Evolutionary conservation across 2,888 invertebrate genomes (phyloP).

Genomic region (Antheraea yamamai): DNA sequence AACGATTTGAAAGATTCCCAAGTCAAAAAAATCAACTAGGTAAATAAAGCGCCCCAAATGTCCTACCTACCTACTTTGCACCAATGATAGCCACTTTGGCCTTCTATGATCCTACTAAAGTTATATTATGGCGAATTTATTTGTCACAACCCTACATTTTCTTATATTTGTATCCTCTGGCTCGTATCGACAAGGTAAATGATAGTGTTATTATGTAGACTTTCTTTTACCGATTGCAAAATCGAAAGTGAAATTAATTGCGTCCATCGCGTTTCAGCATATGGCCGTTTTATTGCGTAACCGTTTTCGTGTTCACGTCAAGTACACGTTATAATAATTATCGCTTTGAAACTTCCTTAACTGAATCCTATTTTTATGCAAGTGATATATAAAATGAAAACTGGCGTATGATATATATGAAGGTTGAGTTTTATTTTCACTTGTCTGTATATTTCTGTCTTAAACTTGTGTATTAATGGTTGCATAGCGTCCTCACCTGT

Average conservation of each 20-base stretch:
- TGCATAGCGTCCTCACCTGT: too few relatives aligned
- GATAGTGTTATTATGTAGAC: not conserved
- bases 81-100: not conserved
- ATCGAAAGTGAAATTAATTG: slow-evolving; percentile 21
- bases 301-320: slow-evolving; percentile 6
- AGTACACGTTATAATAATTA: not conserved
- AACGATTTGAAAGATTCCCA: too few relatives aligned
- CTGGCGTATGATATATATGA: not conserved
- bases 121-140: not conserved
- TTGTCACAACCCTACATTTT: not conserved
- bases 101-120: not conserved
- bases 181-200: not conserved
- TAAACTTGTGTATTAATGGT: too few relatives aligned
- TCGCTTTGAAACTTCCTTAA: slow-evolving; percentile 1
- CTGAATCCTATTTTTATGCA: slow-evolving; percentile 1
- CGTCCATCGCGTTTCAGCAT: slow-evolving; percentile 21
- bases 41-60: too few relatives aligned
- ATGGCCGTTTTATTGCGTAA: slow-evolving; percentile 12
- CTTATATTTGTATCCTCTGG: not conserved
- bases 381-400: not conserved
- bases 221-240: slow-evolving; percentile 18
- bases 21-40: too few relatives aligned
- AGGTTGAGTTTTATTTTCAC: not conserved
- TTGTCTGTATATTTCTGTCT: not conserved
- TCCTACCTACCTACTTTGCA: not conserved